A percentile compares a stretch with the other conserved stretches of the same genome.
Evolutionary conservation across 2,113 vertebrate species (phyloP).

Genomic region (Carassius gibelio): DNA sequence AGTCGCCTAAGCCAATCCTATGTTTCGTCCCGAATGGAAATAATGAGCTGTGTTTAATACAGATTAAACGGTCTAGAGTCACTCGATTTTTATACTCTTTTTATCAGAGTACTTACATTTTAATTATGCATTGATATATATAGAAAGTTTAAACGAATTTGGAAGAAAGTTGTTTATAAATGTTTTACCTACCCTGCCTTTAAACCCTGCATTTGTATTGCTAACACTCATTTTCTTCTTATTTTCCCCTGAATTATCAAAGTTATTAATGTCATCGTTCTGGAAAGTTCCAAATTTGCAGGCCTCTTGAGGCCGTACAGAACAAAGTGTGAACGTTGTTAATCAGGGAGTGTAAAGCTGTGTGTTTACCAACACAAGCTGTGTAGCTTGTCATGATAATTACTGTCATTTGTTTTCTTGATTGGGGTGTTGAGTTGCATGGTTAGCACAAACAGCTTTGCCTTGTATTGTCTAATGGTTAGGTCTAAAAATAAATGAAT

Average conservation of each 20-base stretch:
- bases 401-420: conserved; percentile 73
- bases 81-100: too few relatives aligned
- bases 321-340: conserved; percentile 65
- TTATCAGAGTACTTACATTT: too few relatives aligned
- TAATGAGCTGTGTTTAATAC: too few relatives aligned
- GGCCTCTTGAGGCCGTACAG: conserved; percentile 59
- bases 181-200: too few relatives aligned
- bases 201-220: conserved; percentile 26
- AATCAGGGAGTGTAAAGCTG: conserved; percentile 70
- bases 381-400: conserved; percentile 72
- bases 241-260: conserved; percentile 55
- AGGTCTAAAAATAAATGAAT: conserved; percentile 27
- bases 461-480: conserved; percentile 32
- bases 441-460: conserved; percentile 66
- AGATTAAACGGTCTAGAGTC: too few relatives aligned
- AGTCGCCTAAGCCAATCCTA: too few relatives aligned
- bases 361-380: conserved; percentile 74
- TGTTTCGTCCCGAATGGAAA: too few relatives aligned
- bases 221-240: conserved; percentile 13
- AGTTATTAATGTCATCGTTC: conserved; percentile 49
- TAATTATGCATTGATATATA: too few relatives aligned
- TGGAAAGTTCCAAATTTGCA: conserved; percentile 48
- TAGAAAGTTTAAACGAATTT: too few relatives aligned
- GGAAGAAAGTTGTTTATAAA: too few relatives aligned
- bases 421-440: conserved; percentile 63